A percentile compares a stretch with the other conserved stretches of the same genome.
Evolutionary conservation across 2,797 vertebrate genomes (phyloP).

Genomic region (Aeoliscus strigatus): DNA sequence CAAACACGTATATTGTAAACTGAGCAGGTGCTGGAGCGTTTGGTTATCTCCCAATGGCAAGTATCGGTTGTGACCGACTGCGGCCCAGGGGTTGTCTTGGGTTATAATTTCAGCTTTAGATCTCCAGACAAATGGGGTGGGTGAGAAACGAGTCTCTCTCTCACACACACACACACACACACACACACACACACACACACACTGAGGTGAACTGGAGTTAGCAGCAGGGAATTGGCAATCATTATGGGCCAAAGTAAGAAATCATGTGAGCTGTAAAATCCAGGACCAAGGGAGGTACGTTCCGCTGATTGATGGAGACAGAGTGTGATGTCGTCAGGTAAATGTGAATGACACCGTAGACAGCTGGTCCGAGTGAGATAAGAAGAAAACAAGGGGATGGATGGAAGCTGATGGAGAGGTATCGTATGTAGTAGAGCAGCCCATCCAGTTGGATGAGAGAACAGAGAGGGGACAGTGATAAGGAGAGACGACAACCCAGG

Average conservation of each 20-base stretch:
- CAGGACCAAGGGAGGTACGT: conserved; percentile 19
- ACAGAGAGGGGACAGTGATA: conserved; percentile 18
- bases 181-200: conserved; percentile 26
- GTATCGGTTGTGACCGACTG: background rate
- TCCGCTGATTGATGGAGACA: conserved; percentile 11
- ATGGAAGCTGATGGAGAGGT: conserved; percentile 29
- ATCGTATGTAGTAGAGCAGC: conserved; percentile 24
- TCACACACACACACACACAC: conserved; percentile 16
- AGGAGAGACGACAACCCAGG: conserved; percentile 27
- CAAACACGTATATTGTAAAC: background rate
- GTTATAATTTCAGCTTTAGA: background rate
- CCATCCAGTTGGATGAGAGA: conserved; percentile 31
- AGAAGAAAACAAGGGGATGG: conserved; percentile 28
- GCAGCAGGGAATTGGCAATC: conserved; percentile 27
- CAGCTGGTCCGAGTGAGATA: conserved; percentile 51
- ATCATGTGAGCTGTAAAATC: conserved; percentile 33
- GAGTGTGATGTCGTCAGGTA: conserved; percentile 27
- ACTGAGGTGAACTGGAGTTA: conserved; percentile 24
- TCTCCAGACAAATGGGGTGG: conserved; percentile 1
- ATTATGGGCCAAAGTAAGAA: conserved; percentile 24
- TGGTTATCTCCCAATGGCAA: too few species aligned
- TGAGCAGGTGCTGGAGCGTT: too few species aligned
- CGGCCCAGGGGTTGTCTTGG: background rate
- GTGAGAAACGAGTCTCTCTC: too few species aligned
- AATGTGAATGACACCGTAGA: conserved; percentile 44